Conservation (phyloP, 2,888 invertebrate genomes). For the Agrotis exclamationis region DNA sequence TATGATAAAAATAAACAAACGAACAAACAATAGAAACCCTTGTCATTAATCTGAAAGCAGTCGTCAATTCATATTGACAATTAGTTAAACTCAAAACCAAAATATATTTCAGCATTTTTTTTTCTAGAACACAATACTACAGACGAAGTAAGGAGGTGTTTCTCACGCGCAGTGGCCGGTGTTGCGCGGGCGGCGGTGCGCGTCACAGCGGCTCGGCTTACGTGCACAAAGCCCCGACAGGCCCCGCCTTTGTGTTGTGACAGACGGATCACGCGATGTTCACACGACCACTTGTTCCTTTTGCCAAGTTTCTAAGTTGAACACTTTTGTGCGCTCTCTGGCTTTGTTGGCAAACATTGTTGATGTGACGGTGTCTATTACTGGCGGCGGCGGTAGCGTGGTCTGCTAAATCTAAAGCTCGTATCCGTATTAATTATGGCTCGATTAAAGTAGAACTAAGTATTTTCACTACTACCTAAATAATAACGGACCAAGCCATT, state of each 20-base stretch:
- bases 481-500: no score
- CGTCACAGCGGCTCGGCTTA: slow-evolving; percentile 51
- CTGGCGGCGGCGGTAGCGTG: slow-evolving; percentile 13
- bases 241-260: slow-evolving; percentile 68
- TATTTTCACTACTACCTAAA: no score
- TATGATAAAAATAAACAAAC: neutral
- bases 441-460: neutral
- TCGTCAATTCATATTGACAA: slow-evolving; percentile 4
- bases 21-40: neutral
- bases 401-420: neutral
- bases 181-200: slow-evolving; percentile 30
- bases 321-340: slow-evolving; percentile 56
- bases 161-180: slow-evolving; percentile 52
- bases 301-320: slow-evolving; percentile 44
- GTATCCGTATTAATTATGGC: neutral
- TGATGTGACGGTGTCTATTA: slow-evolving; percentile 57
- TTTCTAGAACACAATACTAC: slow-evolving; percentile 26
- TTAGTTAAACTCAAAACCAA: slow-evolving; percentile 18
- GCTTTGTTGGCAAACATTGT: slow-evolving; percentile 60
- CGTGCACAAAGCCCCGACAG: slow-evolving; percentile 47
- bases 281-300: slow-evolving; percentile 55
- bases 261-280: slow-evolving; percentile 53
- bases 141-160: slow-evolving; percentile 29
- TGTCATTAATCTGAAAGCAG: slow-evolving; percentile 6
- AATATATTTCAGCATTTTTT: slow-evolving; percentile 32